Evolutionary conservation across 64 coral and sea anemone species (phyloP).

Genomic region (Orbicella faveolata): DNA sequence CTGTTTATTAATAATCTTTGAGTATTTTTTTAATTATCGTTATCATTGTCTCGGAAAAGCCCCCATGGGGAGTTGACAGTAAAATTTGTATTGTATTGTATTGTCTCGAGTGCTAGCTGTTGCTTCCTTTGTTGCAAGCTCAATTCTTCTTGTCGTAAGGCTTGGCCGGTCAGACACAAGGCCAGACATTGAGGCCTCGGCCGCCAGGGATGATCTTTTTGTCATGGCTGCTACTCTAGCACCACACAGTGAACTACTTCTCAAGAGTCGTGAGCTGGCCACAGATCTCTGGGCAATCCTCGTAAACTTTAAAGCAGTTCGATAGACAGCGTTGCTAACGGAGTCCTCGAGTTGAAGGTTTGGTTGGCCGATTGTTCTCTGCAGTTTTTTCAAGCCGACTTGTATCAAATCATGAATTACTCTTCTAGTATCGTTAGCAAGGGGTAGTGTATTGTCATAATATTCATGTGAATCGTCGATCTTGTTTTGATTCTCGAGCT

Average conservation of each 20-base stretch:
- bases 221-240: not conserved
- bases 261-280: too few relatives aligned
- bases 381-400: not conserved
- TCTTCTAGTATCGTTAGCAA: conserved; percentile 14
- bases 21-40: too few relatives aligned
- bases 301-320: not conserved
- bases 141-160: not conserved
- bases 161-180: not conserved
- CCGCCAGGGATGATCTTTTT: not conserved
- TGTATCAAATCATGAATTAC: conserved; percentile 1
- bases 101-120: not conserved
- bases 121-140: conserved; percentile 15
- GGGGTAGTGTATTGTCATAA: not conserved
- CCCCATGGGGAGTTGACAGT: too few relatives aligned
- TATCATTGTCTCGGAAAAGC: too few relatives aligned
- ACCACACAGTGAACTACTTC: not conserved
- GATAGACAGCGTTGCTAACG: not conserved
- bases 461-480: not conserved
- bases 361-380: not conserved
- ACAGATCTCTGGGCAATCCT: not conserved
- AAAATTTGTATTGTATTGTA: too few relatives aligned
- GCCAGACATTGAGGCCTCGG: not conserved
- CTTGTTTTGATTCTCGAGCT: not conserved
- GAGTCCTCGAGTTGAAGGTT: not conserved
- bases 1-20: not conserved